Evolutionary conservation across 2,113 vertebrate genomes (phyloP).

Genomic region (Rhabdornis inornatus): DNA sequence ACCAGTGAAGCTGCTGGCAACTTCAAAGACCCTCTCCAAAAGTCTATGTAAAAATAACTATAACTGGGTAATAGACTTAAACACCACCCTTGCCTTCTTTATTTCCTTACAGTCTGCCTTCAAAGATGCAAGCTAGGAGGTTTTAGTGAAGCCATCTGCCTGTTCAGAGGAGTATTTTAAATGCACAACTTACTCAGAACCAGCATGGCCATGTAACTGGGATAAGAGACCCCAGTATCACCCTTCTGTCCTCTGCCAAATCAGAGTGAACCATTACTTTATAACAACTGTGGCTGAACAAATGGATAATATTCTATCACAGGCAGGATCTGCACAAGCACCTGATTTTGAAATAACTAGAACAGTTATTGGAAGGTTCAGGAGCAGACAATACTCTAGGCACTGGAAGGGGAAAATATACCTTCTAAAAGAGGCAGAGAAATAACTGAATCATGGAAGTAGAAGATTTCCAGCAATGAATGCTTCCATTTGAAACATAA

Average conservation of each 20-base stretch:
- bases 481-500: not conserved
- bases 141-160: not conserved
- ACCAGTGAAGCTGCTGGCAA: not conserved
- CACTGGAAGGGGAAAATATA: not conserved
- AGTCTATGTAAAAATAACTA: not conserved
- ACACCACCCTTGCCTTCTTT: not conserved
- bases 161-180: not conserved
- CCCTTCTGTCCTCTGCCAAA: not conserved
- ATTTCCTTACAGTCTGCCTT: not conserved
- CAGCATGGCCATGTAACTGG: not conserved
- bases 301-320: not conserved
- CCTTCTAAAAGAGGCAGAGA: not conserved
- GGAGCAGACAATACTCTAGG: not conserved
- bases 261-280: not conserved
- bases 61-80: not conserved
- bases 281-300: not conserved
- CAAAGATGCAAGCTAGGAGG: not conserved
- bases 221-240: not conserved
- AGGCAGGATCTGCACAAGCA: rapidly evolving
- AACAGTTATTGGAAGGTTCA: not conserved
- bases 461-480: not conserved
- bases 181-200: not conserved
- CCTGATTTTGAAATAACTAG: not conserved
- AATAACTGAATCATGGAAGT: not conserved
- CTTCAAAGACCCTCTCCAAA: not conserved